Conservation (phyloP, 2,888 invertebrate genomes). For the Netelia fuscicornis region DNA sequence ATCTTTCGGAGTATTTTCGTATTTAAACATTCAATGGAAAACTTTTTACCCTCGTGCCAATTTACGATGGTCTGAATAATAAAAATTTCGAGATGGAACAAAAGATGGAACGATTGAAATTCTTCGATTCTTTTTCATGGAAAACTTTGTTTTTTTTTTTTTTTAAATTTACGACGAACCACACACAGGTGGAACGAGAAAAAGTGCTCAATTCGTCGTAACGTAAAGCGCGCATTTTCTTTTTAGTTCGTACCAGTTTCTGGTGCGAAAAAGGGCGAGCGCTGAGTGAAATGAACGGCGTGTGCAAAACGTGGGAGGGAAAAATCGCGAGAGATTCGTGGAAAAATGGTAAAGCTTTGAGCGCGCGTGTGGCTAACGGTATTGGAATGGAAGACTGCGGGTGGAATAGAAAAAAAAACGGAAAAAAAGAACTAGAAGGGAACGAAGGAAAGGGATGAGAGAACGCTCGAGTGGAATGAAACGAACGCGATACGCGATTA, state of each 20-base stretch:
- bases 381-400: conserved; percentile 2
- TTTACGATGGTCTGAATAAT: neutral
- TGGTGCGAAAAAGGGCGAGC: neutral
- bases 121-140: too few species aligned
- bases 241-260: too few species aligned
- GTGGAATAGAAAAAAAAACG: conserved; percentile 19
- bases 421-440: neutral
- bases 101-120: too few species aligned
- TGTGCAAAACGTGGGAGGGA: neutral
- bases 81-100: too few species aligned
- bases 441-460: neutral
- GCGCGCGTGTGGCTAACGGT: conserved; percentile 23
- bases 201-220: neutral
- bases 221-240: neutral
- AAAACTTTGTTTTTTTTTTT: too few species aligned
- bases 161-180: too few species aligned
- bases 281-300: neutral
- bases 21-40: neutral
- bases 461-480: conserved; percentile 47
- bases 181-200: too few species aligned
- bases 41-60: neutral
- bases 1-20: neutral
- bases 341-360: conserved; percentile 16
- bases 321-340: neutral
- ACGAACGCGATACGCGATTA: conserved; percentile 59